A percentile compares a stretch with the other conserved stretches of the same genome.
phyloP scores from a whole-genome alignment of 2,888 invertebrate genomes.

The Criorhina ranunculi region DNA sequence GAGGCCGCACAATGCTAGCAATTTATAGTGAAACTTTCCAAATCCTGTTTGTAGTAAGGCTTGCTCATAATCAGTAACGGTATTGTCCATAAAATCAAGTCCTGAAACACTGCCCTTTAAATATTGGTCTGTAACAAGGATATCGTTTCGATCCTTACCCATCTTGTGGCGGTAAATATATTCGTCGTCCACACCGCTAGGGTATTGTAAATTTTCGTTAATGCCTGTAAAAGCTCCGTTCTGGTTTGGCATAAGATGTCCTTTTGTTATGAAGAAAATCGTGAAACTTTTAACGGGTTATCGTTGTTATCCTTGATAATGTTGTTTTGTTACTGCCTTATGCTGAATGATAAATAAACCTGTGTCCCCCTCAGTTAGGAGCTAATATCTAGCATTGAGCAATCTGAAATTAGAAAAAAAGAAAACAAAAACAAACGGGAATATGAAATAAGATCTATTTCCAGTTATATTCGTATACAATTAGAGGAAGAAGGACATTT shows the following conservation, averaged over 20 bases:
- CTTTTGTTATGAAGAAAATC: too few relatives aligned
- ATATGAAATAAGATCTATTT: neutral
- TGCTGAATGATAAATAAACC: too few relatives aligned
- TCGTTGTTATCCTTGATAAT: too few relatives aligned
- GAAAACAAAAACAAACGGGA: conserved; percentile 24
- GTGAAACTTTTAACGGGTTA: too few relatives aligned
- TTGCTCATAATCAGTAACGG: conserved; percentile 82
- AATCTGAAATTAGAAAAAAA: conserved; percentile 66
- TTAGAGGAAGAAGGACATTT: conserved; percentile 44
- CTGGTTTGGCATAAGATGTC: conserved; percentile 56
- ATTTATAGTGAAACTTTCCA: conserved; percentile 92
- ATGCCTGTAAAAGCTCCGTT: conserved; percentile 55
- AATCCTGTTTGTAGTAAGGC: conserved; percentile 87
- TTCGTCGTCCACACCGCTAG: conserved; percentile 59
- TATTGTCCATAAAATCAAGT: conserved; percentile 82
- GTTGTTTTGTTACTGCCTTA: conserved; percentile 2
- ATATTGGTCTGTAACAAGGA: conserved; percentile 47
- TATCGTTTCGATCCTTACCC: conserved; percentile 75
- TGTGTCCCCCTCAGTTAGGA: conserved; percentile 39
- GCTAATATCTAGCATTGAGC: conserved; percentile 57
- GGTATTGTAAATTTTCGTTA: conserved; percentile 40
- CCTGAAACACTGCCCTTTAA: conserved; percentile 77
- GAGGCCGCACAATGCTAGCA: conserved; percentile 91
- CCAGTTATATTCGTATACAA: too few relatives aligned
- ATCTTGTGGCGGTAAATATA: conserved; percentile 77